These are phyloP conservation scores for Gorsachius goisagi DNA, from an alignment of 2,113 vertebrate species.

Conservation along the genomic window DNA sequence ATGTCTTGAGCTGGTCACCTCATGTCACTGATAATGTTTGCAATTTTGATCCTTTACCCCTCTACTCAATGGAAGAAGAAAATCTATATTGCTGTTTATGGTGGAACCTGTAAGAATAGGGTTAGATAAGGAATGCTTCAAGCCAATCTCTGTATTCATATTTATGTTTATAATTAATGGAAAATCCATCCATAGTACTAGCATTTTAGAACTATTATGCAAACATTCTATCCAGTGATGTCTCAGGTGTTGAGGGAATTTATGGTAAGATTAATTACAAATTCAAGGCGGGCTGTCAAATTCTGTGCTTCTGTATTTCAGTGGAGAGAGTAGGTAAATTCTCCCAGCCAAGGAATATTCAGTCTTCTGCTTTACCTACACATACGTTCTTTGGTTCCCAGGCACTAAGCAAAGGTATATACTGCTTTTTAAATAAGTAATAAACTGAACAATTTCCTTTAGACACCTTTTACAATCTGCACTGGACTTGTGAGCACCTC, in stretches of 20 bases:
- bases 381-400: neutral
- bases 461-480: neutral
- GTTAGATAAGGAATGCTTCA: neutral
- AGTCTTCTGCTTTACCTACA: neutral
- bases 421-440: slow-evolving; percentile 1
- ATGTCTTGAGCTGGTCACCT: neutral
- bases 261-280: neutral
- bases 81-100: neutral
- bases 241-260: neutral
- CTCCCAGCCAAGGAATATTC: neutral
- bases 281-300: neutral
- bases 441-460: neutral
- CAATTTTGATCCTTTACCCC: neutral
- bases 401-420: neutral
- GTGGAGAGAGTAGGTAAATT: neutral
- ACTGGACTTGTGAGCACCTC: neutral
- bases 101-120: neutral
- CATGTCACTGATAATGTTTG: neutral
- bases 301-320: neutral
- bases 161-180: neutral
- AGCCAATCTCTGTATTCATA: neutral
- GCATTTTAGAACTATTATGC: neutral
- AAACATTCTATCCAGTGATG: neutral
- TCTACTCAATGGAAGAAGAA: neutral
- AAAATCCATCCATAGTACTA: neutral